Evolutionary conservation across 2,888 invertebrate species (phyloP), one percentile per base, ranked within the genome.

Genomic region (Scrobipalpa costella): DNA sequence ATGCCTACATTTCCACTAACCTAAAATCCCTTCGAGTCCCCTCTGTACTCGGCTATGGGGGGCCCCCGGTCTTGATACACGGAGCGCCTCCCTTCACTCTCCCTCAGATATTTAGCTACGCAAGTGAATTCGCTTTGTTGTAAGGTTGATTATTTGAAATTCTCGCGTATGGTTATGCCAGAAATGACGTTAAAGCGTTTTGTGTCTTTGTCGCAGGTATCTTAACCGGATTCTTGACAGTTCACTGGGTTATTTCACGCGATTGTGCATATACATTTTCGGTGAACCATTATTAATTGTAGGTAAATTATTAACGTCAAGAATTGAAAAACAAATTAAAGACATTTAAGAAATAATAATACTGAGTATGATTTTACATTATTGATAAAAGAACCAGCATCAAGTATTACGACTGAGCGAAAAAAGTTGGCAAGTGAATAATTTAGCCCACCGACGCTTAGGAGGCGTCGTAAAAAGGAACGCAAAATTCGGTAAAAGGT

Each of bases 1-100:
- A 92, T 91, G 90, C 88, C 92, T 92, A 92, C 92, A 92, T 92
- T 92, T 88, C 92, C 92, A 92, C 92, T 92, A 92, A 91, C 86
- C 90, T 90, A 90, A 90, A 90, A 90, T 86, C 85, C 84, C 88
- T 85, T 85, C 74, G 88, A 83, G 76, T 83, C 84, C 85, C 88
- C 88, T 81, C 85, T 83, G 80, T 80, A 81, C 84, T 81, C 79
- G 84, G 86, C 86, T 80, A 87, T 88, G 88, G 90, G 88, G 88
- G 88, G 80, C 78, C 73, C 70, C 80, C 84, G 83, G 83, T 87
- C 88, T 87, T 88, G 88, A 84, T 86, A 84, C 88, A 79, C 17
- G 19, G 49, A 21, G 21, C 81, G 79, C 85, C 88, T 88, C 88
- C 88, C 88, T 86, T 87, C 89, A 75, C 89, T 85, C 90, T 81